Evolutionary conservation across 2,797 vertebrate species (phyloP).

Genomic region (Myotis planiceps): DNA sequence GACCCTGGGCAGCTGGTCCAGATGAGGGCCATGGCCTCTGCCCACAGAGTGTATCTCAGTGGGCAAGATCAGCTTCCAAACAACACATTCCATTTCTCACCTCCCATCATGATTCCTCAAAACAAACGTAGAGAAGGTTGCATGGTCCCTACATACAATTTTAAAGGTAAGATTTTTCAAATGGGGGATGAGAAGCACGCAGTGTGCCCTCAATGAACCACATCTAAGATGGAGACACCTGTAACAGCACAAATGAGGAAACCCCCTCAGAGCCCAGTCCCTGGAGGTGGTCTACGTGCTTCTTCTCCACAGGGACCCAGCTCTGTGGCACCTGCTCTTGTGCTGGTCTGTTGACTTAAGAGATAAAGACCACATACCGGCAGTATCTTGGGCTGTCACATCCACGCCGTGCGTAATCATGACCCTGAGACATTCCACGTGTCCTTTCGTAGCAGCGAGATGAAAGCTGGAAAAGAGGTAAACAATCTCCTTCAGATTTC

Average conservation of each 20-base stretch:
- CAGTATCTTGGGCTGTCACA: constrained; percentile 91
- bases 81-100: not conserved
- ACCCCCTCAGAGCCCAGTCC: not conserved
- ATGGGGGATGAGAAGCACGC: not conserved
- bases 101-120: not conserved
- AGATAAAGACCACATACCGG: constrained; percentile 87
- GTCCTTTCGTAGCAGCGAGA: constrained; percentile 93
- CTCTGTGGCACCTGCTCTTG: not conserved
- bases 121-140: not conserved
- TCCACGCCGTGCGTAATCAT: constrained; percentile 95
- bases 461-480: constrained; percentile 91
- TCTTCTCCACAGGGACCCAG: not conserved
- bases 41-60: not conserved
- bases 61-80: not conserved
- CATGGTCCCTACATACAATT: not conserved
- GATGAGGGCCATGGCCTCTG: not conserved
- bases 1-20: not conserved
- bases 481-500: constrained; percentile 30
- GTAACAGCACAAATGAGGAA: not conserved
- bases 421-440: constrained; percentile 93
- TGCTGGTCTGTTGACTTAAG: not conserved
- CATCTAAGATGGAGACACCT: not conserved
- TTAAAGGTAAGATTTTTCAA: not conserved
- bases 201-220: not conserved
- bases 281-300: not conserved